Base-by-base conservation (phyloP, 2,113 vertebrate species). In the Ochotona curzoniae region DNA sequence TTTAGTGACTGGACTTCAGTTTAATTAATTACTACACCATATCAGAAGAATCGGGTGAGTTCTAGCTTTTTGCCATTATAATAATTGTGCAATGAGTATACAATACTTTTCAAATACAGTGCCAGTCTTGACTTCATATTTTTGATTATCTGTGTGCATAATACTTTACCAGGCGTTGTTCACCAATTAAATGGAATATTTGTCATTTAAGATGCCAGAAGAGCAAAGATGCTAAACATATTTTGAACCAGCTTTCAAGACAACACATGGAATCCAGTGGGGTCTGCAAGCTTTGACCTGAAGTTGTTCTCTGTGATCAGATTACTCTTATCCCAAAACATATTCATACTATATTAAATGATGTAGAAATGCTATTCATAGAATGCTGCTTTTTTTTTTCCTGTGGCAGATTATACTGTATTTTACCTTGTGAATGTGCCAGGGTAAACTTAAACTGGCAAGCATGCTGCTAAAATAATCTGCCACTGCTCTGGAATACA, bases 171-270 rank as follows among this genome's bases (percentile, higher is more conserved):
- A 66, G n/a, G 3, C 83, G 83, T 51, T 93, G 2, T 47, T 76
- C 63, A 60, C 8, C 63, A 94, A 32, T 91, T 83, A 89, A 35
- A 79, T 80, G 12, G 84, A 92, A 76, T 85, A 76, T 74, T 91
- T 78, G 5, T 38, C 38, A 71, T 49, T 89, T 87, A 91, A 5
- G 17, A 81, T 84, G 7, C 90, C 81, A 3, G 18, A 54, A 93
- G 9, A 94, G 8, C 12, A 89, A 83, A 91, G 67, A 23, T 7
- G 82, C 47, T 38, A 85, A 91, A 67, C 54, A n/a, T 25, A 70
- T 92, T 94, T 89, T 94, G 32, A 90, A 54, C 3, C n/a, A 83
- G 5, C 13, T 90, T 28, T 49, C 26, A 23, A 86, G 64, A 83
- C 13, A 93, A 44, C 13, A 89, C 63, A 57, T 71, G 49, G 28